Evolutionary conservation across 2,888 invertebrate genomes (phyloP).

Genomic region (Mythimna lalbum): DNA sequence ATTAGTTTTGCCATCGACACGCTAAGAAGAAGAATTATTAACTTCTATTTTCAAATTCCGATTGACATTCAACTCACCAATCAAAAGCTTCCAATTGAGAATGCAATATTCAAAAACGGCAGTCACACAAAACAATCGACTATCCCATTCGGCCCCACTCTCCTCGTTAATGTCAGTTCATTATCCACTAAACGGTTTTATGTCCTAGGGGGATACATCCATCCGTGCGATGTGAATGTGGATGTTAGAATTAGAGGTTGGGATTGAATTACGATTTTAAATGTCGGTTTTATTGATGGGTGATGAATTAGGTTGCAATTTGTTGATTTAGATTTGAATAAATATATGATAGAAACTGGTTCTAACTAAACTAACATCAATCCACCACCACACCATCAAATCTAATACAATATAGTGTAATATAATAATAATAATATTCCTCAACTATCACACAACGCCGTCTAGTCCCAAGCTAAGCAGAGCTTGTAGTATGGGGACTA

Average conservation of each 20-base stretch:
- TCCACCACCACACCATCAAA: no score
- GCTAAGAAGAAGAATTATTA: no score
- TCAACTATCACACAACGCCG: no score
- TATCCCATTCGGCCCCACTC: conserved; percentile 39
- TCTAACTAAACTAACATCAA: no score
- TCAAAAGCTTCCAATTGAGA: conserved; percentile 24
- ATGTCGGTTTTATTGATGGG: conserved; percentile 1
- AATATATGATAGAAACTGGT: no score
- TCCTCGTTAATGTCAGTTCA: conserved; percentile 62
- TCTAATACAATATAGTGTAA: no score
- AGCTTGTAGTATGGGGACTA: no score
- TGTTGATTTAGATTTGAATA: background rate
- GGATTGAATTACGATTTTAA: conserved; percentile 46
- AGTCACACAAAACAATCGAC: conserved; percentile 63
- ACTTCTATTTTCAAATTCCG: conserved; percentile 13
- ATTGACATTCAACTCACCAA: conserved; percentile 9
- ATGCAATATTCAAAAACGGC: conserved; percentile 46
- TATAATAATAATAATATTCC: no score
- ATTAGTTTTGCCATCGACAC: no score
- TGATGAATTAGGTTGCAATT: background rate
- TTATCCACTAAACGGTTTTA: conserved; percentile 66
- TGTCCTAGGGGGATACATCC: conserved; percentile 63
- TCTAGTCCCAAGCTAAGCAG: no score
- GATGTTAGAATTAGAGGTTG: conserved; percentile 54
- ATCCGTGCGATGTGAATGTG: conserved; percentile 46